phyloP scores from a whole-genome alignment of 2,888 invertebrate genomes.

The Erebia epiphron region DNA sequence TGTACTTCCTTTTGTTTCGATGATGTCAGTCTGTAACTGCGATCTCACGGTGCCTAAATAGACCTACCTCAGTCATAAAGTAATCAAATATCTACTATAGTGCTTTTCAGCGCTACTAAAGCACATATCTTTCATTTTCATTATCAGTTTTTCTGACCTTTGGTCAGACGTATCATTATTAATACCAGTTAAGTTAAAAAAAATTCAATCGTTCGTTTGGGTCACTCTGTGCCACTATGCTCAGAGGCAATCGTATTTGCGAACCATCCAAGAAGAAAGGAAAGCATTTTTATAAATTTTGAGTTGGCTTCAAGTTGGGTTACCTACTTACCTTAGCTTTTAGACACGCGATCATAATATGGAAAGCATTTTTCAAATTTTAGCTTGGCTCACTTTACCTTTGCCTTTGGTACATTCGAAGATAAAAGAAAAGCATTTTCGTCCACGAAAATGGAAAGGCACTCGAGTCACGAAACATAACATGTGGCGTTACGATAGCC shows the following conservation, averaged over 20 bases:
- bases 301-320: neutral
- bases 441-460: conserved; percentile 4
- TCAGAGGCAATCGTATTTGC: neutral
- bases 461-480: conserved; percentile 31
- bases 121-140: too few relatives aligned
- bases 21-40: too few relatives aligned
- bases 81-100: too few relatives aligned
- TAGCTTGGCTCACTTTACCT: neutral
- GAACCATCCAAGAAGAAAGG: neutral
- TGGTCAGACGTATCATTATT: too few relatives aligned
- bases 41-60: too few relatives aligned
- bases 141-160: too few relatives aligned
- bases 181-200: neutral
- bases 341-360: neutral
- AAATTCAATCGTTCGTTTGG: neutral
- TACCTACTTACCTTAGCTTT: neutral
- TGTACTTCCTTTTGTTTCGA: too few relatives aligned
- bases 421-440: conserved; percentile 12
- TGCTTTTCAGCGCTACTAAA: too few relatives aligned
- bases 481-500: conserved; percentile 46
- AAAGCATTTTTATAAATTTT: neutral
- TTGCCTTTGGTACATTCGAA: conserved; percentile 2
- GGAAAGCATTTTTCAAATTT: neutral
- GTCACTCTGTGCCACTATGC: neutral
- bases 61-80: too few relatives aligned